Percentiles rank a stretch among this genome's conserved stretches.
Conservation (phyloP, 2,797 vertebrate genomes). For the Myoxocephalus aenaeus region DNA sequence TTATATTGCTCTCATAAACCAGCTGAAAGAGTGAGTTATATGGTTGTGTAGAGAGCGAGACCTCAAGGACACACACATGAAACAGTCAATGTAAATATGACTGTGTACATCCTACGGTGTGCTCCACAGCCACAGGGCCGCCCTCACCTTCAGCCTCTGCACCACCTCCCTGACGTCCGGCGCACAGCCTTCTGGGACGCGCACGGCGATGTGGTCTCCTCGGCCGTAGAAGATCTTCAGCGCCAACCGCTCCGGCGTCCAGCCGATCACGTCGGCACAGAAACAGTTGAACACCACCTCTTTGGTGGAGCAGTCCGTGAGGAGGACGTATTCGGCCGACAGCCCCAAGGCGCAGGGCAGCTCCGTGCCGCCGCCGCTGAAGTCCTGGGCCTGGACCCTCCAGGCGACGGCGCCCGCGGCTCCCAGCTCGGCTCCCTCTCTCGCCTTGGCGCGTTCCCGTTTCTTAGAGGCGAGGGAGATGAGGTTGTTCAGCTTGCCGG, state of each 20-base stretch:
- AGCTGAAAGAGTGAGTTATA: background rate
- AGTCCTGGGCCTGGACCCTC: constrained; percentile 90
- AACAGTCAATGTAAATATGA: background rate
- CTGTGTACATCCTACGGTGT: no score
- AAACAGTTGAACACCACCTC: constrained; percentile 96
- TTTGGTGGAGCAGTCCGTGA: constrained; percentile 88
- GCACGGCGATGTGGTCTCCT: constrained; percentile 90
- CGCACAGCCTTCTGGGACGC: constrained; percentile 81
- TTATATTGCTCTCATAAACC: constrained; percentile 34
- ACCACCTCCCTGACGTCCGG: constrained; percentile 92
- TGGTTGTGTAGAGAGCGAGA: background rate
- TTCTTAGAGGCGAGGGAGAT: constrained; percentile 93
- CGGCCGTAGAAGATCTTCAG: constrained; percentile 93
- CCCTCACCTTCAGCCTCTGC: constrained; percentile 94
- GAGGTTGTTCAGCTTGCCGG: constrained; percentile 92
- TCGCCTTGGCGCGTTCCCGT: constrained; percentile 88
- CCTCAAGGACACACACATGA: background rate
- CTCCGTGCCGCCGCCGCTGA: constrained; percentile 83
- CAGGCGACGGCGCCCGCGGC: constrained; percentile 88
- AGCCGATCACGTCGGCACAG: constrained; percentile 93
- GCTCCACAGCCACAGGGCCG: no score
- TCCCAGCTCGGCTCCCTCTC: constrained; percentile 86
- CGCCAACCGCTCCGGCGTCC: constrained; percentile 86
- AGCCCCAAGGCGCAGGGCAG: constrained; percentile 87
- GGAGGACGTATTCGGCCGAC: constrained; percentile 89